A percentile compares a stretch with the other conserved stretches of the same genome.
These are phyloP conservation scores for Venustaconcha ellipsiformis DNA, from an alignment of 1,140 invertebrate genomes.

Conservation along the genomic window DNA sequence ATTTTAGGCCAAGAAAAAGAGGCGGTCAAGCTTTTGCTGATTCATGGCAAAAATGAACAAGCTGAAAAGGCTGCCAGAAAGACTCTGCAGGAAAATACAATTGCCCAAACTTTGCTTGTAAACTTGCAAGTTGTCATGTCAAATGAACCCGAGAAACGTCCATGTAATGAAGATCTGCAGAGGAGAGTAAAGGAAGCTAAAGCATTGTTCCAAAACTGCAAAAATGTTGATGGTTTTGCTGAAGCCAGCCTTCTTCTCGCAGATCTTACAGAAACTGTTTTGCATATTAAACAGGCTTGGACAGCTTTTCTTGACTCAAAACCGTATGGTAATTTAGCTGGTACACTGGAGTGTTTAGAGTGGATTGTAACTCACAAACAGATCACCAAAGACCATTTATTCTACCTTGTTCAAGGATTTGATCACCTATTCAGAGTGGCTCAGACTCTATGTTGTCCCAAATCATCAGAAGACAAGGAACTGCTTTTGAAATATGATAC, in stretches of 20 bases:
- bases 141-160: not conserved
- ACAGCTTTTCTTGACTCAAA: constrained; percentile 20
- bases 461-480: constrained; percentile 17
- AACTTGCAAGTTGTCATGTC: constrained; percentile 12
- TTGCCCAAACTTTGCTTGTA: constrained; percentile 32
- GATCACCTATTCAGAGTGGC: constrained; percentile 30
- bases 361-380: constrained; percentile 30
- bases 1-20: constrained; percentile 27
- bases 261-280: constrained; percentile 11
- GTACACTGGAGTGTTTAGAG: constrained; percentile 31
- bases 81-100: constrained; percentile 21
- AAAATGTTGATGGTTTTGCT: constrained; percentile 24
- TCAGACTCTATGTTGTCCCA: constrained; percentile 18
- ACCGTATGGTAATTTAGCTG: constrained; percentile 28
- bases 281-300: constrained; percentile 28
- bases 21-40: constrained; percentile 35
- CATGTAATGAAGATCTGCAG: not conserved
- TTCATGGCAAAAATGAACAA: constrained; percentile 31
- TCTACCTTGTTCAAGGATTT: constrained; percentile 30
- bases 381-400: constrained; percentile 2
- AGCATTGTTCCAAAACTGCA: constrained; percentile 1
- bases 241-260: constrained; percentile 22
- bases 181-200: constrained; percentile 2
- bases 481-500: constrained; percentile 24
- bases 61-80: constrained; percentile 35